These are phyloP conservation scores for Sternarchorhynchus goeldii DNA, from an alignment of 2,797 vertebrate species.

Conservation along the genomic window DNA sequence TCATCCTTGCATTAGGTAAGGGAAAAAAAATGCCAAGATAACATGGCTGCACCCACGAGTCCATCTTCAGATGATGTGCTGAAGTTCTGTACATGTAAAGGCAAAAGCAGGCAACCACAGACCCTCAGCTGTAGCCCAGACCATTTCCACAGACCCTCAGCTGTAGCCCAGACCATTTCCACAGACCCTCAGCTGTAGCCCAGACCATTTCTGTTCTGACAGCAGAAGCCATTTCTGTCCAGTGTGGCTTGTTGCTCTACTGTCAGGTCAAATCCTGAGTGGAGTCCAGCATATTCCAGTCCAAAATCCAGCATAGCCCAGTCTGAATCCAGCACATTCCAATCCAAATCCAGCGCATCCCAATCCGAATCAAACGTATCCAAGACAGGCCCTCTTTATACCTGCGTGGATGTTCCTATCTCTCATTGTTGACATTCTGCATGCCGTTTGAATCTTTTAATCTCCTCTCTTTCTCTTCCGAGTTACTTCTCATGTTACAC, in stretches of 20 bases:
- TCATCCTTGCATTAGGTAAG: slow-evolving; percentile 16
- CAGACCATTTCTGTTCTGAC: background rate
- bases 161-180: too few relatives aligned
- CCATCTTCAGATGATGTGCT: slow-evolving; percentile 30
- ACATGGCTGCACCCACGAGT: slow-evolving; percentile 19
- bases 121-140: background rate
- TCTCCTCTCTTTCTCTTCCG: slow-evolving; percentile 26
- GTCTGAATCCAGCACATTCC: slow-evolving; percentile 12
- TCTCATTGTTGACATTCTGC: slow-evolving; percentile 58
- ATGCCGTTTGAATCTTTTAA: slow-evolving; percentile 52
- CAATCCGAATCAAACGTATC: slow-evolving; percentile 56
- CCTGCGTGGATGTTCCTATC: background rate
- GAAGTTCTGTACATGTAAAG: slow-evolving; percentile 26
- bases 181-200: too few relatives aligned
- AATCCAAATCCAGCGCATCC: slow-evolving; percentile 49
- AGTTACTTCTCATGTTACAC: slow-evolving; percentile 54
- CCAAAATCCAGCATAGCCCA: slow-evolving; percentile 22
- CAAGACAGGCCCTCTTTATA: slow-evolving; percentile 45
- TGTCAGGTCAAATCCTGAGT: slow-evolving; percentile 23
- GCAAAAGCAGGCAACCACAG: background rate
- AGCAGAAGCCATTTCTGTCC: slow-evolving; percentile 14
- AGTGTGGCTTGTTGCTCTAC: slow-evolving; percentile 3
- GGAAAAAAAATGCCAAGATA: background rate
- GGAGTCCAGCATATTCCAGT: slow-evolving; percentile 21
- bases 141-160: background rate